These are phyloP conservation scores for Mobula hypostoma DNA, from an alignment of 2,113 vertebrate genomes.

Conservation along the genomic window DNA sequence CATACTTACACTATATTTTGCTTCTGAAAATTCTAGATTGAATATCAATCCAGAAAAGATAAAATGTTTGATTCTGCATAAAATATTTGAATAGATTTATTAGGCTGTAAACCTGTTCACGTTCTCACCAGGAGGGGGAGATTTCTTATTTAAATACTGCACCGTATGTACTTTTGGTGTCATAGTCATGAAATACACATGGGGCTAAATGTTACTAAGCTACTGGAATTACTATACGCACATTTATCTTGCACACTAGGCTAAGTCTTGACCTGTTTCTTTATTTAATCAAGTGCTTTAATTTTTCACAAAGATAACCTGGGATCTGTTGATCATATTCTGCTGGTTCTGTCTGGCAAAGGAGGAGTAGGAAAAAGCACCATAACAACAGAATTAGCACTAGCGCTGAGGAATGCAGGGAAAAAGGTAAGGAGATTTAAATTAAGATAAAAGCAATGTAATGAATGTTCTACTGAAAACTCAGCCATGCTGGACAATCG, in stretches of 20 bases:
- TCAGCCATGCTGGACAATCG: neutral
- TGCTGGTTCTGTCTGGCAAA: slow-evolving; percentile 87
- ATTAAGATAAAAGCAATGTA: neutral
- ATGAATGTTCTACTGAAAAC: neutral
- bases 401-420: slow-evolving; percentile 66
- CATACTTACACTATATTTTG: neutral
- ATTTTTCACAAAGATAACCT: slow-evolving; percentile 56
- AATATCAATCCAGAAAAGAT: neutral
- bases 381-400: slow-evolving; percentile 74
- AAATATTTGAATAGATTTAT: neutral
- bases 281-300: neutral
- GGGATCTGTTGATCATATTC: slow-evolving; percentile 63
- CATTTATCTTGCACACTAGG: neutral
- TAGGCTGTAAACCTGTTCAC: neutral
- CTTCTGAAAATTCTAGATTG: neutral
- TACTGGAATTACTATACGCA: neutral
- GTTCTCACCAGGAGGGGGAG: neutral
- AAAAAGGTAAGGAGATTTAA: slow-evolving; percentile 66
- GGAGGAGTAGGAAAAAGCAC: slow-evolving; percentile 95
- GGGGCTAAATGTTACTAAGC: neutral
- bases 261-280: neutral
- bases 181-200: too few species aligned
- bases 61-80: neutral
- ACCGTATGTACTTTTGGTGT: neutral
- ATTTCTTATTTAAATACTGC: neutral